A percentile compares a stretch with the other conserved stretches of the same genome.
Evolutionary conservation across 2,797 vertebrate genomes (phyloP).

Genomic region (Lophius americanus): DNA sequence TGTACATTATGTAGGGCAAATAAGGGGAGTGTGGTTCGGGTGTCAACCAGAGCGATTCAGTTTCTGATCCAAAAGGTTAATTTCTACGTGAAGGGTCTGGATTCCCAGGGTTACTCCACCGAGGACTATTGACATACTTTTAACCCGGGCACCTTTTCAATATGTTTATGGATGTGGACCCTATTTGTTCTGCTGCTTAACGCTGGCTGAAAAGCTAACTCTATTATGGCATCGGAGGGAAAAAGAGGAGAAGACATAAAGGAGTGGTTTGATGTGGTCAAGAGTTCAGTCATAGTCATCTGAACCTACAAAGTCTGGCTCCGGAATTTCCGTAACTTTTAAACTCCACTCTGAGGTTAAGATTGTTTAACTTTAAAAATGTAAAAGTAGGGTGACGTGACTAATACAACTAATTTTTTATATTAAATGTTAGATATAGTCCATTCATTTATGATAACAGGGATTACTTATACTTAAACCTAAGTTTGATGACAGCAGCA

Average conservation of each 20-base stretch:
- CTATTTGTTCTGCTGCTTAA: constrained; percentile 43
- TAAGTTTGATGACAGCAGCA: not conserved
- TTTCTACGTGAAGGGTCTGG: constrained; percentile 43
- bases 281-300: constrained; percentile 50
- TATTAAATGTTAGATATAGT: no score
- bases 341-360: not conserved
- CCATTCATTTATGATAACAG: no score
- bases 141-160: constrained; percentile 58
- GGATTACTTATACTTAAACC: not conserved
- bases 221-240: constrained; percentile 7
- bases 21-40: constrained; percentile 47
- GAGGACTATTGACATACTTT: constrained; percentile 70
- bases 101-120: constrained; percentile 45
- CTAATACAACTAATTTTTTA: no score
- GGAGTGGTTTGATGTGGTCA: constrained; percentile 49
- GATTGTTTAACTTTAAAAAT: no score
- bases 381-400: no score
- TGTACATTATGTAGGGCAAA: constrained; percentile 53
- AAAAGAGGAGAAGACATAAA: constrained; percentile 45
- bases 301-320: constrained; percentile 38
- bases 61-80: constrained; percentile 48
- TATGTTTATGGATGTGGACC: constrained; percentile 36
- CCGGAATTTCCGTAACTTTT: constrained; percentile 19
- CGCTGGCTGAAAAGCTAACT: constrained; percentile 42
- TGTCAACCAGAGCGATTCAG: constrained; percentile 37